Base-by-base conservation (phyloP, 2,888 invertebrate genomes). In the Melikaiella ostensackeni region DNA sequence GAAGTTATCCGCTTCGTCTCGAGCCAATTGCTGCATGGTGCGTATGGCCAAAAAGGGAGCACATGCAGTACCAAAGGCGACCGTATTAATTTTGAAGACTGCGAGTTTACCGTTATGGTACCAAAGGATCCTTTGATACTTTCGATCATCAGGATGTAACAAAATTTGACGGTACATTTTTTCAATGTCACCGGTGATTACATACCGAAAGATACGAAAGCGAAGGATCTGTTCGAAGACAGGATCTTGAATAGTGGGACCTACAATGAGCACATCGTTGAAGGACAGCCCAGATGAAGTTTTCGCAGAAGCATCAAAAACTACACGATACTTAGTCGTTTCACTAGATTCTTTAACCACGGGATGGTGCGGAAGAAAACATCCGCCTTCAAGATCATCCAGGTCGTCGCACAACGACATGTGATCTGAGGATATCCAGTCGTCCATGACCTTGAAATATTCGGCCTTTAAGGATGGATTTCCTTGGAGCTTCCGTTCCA, bases 211-310 rank as follows among this genome's bases (percentile, higher is more conserved):
- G 3, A 75, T 76, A 27, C 88, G 80, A 83, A 89, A 89, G 27
- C 86, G 80, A 1, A 85, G 7, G 0, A 89, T 24, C 57, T 88
- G 82, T 0, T 83, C 73, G 55, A 86, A 79, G 5, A 89, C 57
- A 64, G 86, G 83, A 13, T 84, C 75, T 74, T 88, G 86, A 27
- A 88, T 75, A 1, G 78, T 79, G 0, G 88, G 88, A 0, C 89
- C 90, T 2, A 82, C 77, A 59, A 82, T 76, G 35, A 86, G 83
- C 4, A 81, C 57, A 9, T 86, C 84, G 76, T 89, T 90, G 1
- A 89, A 57, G 8, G 85, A 84, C 1, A 81, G 27, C 7, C 84
- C 84, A 4, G 79, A 35, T 55, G 30, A 57, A 66, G 77, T 57
- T 50, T 77, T 78, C 2, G 75, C 66, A 0, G 77, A 79, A 27